Evolutionary conservation across 1,140 invertebrate genomes (phyloP).

Genomic region (Ylistrum balloti): DNA sequence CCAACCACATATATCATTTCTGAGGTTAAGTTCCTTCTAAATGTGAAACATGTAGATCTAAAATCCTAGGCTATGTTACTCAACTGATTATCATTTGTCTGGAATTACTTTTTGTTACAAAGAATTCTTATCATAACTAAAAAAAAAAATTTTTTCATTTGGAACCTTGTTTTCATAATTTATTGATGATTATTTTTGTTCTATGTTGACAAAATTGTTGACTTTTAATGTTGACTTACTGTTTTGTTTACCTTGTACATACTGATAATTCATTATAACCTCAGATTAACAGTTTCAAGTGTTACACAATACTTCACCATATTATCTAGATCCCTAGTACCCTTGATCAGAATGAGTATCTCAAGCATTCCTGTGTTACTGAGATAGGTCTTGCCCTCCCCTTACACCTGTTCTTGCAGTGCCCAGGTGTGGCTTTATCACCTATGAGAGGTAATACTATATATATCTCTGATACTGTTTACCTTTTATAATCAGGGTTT

Average conservation of each 20-base stretch:
- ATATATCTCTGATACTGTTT: background rate
- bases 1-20: too few relatives aligned
- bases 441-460: background rate
- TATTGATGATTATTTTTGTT: background rate
- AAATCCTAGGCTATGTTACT: too few relatives aligned
- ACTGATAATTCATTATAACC: background rate
- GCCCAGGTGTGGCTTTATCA: slow-evolving; percentile 5
- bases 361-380: background rate
- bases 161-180: background rate
- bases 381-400: background rate
- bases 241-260: background rate
- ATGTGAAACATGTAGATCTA: too few relatives aligned
- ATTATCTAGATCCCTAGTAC: background rate
- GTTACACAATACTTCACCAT: background rate
- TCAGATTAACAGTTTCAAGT: background rate
- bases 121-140: too few relatives aligned
- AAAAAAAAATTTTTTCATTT: too few relatives aligned
- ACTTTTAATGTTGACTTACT: background rate
- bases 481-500: background rate
- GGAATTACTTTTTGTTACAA: too few relatives aligned
- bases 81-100: too few relatives aligned
- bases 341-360: background rate
- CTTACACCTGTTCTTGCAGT: background rate
- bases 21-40: too few relatives aligned
- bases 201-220: too few relatives aligned